These are phyloP conservation scores for Mechanitis messenoides DNA, from an alignment of 2,888 invertebrate genomes.

Conservation along the genomic window DNA sequence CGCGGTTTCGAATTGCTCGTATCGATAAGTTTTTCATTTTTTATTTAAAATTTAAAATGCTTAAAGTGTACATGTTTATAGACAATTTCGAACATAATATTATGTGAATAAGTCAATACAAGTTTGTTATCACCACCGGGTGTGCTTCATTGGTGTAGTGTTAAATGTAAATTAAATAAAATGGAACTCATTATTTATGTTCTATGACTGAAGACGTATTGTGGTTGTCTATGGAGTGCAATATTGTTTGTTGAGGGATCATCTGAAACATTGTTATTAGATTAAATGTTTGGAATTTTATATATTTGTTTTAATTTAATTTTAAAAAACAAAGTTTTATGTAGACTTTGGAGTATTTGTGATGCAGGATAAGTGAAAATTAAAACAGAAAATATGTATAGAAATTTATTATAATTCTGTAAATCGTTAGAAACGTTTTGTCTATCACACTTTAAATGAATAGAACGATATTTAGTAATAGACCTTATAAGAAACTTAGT, in stretches of 20 bases:
- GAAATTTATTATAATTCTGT: neutral
- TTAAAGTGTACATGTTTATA: too few species aligned
- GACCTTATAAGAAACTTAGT: neutral
- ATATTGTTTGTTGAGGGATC: slow-evolving; percentile 4
- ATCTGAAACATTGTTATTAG: neutral
- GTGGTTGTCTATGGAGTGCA: neutral
- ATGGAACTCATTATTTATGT: neutral
- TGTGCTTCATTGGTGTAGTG: too few species aligned
- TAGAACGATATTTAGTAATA: neutral
- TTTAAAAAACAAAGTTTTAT: neutral
- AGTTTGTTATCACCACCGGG: too few species aligned
- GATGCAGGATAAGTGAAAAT: neutral
- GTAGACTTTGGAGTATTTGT: neutral
- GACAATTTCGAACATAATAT: too few species aligned
- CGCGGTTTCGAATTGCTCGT: too few species aligned
- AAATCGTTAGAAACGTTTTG: neutral
- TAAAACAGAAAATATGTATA: neutral
- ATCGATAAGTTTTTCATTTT: too few species aligned
- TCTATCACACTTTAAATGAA: neutral
- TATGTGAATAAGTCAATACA: too few species aligned
- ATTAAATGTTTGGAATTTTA: slow-evolving; percentile 10
- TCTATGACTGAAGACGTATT: neutral
- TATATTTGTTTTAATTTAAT: neutral
- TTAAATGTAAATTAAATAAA: too few species aligned
- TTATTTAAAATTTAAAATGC: too few species aligned